phyloP scores from a whole-genome alignment of 1,140 invertebrate genomes.

The Chironomus striatipennis region DNA sequence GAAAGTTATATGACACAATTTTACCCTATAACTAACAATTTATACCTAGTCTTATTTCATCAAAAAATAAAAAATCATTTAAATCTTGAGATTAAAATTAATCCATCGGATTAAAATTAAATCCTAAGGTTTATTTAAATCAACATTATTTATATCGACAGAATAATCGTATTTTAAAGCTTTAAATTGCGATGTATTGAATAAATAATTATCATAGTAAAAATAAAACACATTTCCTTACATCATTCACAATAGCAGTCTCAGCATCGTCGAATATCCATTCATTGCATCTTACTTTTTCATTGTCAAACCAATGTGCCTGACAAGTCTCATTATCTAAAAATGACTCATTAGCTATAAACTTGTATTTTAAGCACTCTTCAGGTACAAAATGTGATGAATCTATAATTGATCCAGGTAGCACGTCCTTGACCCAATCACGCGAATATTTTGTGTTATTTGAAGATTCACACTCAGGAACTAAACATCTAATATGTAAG shows the following conservation, averaged over 20 bases:
- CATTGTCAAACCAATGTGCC: conserved; percentile 33
- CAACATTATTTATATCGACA: no score
- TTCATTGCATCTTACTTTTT: conserved; percentile 37
- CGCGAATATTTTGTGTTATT: conserved; percentile 34
- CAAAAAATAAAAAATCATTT: no score
- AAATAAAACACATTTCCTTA: conserved; percentile 27
- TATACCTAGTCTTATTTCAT: no score
- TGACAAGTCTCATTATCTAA: conserved; percentile 31
- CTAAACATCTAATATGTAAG: conserved; percentile 43
- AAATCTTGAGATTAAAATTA: no score
- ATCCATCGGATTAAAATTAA: no score
- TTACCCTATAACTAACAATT: no score
- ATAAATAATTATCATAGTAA: no score
- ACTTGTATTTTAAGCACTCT: conserved; percentile 31
- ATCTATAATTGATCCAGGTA: conserved; percentile 37
- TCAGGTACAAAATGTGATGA: conserved; percentile 33
- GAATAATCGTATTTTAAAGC: no score
- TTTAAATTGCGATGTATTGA: no score
- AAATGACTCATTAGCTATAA: neutral
- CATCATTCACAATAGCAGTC: conserved; percentile 48
- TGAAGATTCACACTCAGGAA: conserved; percentile 44
- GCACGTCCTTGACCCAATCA: conserved; percentile 40
- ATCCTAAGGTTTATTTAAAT: no score
- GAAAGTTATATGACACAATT: no score
- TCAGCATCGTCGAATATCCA: conserved; percentile 45